Percentiles rank a stretch among this genome's conserved stretches.
phyloP scores from a whole-genome alignment of 2,113 vertebrate genomes.

The Falco punctatus region DNA sequence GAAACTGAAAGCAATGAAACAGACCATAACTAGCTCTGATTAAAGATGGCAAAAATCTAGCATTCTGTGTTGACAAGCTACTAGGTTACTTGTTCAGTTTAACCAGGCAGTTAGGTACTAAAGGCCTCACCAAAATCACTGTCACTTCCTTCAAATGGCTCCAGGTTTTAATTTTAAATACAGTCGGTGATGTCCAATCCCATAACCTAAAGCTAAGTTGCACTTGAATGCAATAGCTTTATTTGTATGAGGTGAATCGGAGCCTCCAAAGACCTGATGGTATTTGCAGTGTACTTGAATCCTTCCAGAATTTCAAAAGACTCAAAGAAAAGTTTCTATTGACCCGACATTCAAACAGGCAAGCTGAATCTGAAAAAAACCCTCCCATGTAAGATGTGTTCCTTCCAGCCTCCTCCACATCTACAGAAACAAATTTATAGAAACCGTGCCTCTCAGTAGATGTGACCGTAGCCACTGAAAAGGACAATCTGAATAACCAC shows the following conservation, averaged over 20 bases:
- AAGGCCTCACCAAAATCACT: neutral
- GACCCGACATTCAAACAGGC: neutral
- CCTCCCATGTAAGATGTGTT: neutral
- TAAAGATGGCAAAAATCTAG: neutral
- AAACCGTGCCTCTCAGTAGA: neutral
- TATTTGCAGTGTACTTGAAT: neutral
- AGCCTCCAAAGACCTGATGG: neutral
- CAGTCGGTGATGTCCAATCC: neutral
- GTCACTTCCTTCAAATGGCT: neutral
- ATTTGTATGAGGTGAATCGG: neutral
- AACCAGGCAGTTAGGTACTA: neutral
- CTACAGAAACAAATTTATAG: neutral
- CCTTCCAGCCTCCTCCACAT: neutral
- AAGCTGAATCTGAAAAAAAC: neutral
- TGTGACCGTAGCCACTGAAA: neutral
- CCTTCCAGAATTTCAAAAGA: neutral
- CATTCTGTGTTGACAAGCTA: neutral
- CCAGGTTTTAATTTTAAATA: neutral
- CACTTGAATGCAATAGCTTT: neutral
- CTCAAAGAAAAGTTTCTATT: neutral
- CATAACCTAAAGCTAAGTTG: neutral
- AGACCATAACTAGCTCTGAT: neutral
- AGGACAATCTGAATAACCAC: neutral
- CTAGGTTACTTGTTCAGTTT: neutral
- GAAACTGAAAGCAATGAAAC: neutral